Percentiles rank a stretch among this genome's conserved stretches.
These are phyloP conservation scores for Cyprichromis sp. DNA, from an alignment of 2,113 vertebrate genomes.

Conservation along the genomic window DNA sequence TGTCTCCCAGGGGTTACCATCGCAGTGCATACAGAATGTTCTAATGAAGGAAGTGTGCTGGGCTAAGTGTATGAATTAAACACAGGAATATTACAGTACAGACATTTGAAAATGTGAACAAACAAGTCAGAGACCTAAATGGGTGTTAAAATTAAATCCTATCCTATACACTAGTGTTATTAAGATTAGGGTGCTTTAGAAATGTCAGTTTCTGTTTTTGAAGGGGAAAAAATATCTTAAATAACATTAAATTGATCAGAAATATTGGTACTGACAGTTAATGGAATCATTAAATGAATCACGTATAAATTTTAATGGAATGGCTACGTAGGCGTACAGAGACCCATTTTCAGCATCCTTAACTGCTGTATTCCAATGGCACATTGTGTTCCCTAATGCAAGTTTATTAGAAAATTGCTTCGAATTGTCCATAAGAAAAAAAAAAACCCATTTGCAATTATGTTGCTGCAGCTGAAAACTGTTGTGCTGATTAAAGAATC, in stretches of 20 bases:
- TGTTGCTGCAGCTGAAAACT: not conserved
- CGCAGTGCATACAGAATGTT: not conserved
- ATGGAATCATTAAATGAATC: not conserved
- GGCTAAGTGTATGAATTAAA: not conserved
- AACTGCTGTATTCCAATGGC: not conserved
- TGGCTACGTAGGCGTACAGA: not conserved
- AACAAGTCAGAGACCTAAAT: not conserved
- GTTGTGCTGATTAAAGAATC: not conserved
- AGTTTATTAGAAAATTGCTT: not conserved
- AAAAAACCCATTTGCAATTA: not conserved
- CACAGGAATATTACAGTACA: not conserved
- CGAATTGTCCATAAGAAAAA: not conserved
- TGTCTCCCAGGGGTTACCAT: slow-evolving; percentile 45
- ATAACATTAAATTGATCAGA: not conserved
- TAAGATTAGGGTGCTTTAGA: not conserved
- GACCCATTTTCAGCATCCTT: not conserved
- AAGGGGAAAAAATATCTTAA: not conserved
- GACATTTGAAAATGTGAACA: not conserved
- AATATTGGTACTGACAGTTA: not conserved
- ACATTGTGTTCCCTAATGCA: not conserved
- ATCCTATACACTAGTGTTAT: not conserved
- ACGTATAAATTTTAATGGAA: not conserved
- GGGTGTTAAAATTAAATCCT: not conserved
- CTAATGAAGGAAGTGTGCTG: not conserved
- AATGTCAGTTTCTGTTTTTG: not conserved